These are phyloP conservation scores for Microctenopoma stevenorrisi DNA, from an alignment of 2,797 vertebrate genomes.

Conservation along the genomic window DNA sequence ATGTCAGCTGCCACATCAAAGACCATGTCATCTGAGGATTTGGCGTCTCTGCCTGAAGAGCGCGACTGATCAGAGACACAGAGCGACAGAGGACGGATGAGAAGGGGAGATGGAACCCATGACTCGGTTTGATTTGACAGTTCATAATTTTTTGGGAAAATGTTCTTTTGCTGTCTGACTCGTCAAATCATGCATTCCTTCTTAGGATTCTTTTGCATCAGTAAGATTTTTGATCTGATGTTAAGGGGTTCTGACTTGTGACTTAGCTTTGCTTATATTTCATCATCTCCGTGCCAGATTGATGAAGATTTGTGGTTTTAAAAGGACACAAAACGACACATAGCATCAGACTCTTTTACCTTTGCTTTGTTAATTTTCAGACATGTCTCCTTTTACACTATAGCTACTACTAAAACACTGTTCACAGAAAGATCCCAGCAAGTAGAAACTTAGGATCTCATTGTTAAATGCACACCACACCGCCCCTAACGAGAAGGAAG, in stretches of 20 bases:
- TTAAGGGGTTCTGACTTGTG: constrained; percentile 34
- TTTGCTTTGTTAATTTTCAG: constrained; percentile 18
- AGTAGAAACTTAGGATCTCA: constrained; percentile 10
- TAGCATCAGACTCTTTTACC: constrained; percentile 10
- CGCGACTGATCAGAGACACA: constrained; percentile 81
- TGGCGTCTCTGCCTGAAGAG: constrained; percentile 82
- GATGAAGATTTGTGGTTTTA: constrained; percentile 17
- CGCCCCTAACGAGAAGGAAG: constrained; percentile 16
- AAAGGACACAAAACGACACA: constrained; percentile 14
- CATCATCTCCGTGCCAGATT: constrained; percentile 29
- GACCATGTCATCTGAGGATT: constrained; percentile 88
- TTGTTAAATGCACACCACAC: background rate
- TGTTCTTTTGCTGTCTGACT: constrained; percentile 45
- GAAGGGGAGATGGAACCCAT: constrained; percentile 30
- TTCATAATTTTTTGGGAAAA: constrained; percentile 39
- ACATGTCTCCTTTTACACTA: constrained; percentile 10
- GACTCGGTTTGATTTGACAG: constrained; percentile 34
- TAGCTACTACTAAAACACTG: constrained; percentile 8
- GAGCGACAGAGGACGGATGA: constrained; percentile 45
- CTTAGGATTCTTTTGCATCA: constrained; percentile 26
- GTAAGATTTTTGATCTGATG: constrained; percentile 43
- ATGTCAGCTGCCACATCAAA: constrained; percentile 90
- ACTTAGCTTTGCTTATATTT: constrained; percentile 37
- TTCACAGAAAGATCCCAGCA: background rate
- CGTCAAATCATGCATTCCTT: constrained; percentile 58